A percentile compares a stretch with the other conserved stretches of the same genome.
Conservation (phyloP, 1,140 invertebrate genomes). For the Macrocentrus cingulum region DNA sequence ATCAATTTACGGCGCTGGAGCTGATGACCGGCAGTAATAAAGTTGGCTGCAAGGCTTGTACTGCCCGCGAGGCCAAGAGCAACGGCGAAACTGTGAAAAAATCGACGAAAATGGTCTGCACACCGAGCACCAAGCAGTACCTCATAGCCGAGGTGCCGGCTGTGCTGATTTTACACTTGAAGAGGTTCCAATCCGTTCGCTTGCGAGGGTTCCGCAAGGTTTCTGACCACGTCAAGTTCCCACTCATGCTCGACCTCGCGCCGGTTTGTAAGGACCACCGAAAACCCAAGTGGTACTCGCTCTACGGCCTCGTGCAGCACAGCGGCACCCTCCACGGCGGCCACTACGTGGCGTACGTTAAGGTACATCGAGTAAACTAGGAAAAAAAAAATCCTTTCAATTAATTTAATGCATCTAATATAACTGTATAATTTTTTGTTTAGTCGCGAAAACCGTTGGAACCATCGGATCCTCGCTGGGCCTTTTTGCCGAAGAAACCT, state of each 20-base stretch:
- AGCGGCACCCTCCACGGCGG: slow-evolving; percentile 86
- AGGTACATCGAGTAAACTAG: slow-evolving; percentile 57
- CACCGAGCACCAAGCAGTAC: slow-evolving; percentile 89
- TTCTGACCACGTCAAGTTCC: slow-evolving; percentile 84
- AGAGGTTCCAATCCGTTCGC: slow-evolving; percentile 77
- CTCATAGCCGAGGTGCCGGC: slow-evolving; percentile 88
- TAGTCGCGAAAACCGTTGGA: slow-evolving; percentile 60
- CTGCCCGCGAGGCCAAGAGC: slow-evolving; percentile 66
- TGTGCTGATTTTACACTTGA: slow-evolving; percentile 92
- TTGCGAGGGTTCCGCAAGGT: slow-evolving; percentile 72
- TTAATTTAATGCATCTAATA: too few species aligned
- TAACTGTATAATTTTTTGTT: too few species aligned
- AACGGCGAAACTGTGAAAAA: slow-evolving; percentile 20
- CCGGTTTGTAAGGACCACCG: slow-evolving; percentile 85
- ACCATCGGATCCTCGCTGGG: slow-evolving; percentile 66
- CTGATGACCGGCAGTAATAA: slow-evolving; percentile 88
- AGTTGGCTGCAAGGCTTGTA: slow-evolving; percentile 89
- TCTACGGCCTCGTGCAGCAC: slow-evolving; percentile 95
- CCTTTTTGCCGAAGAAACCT: slow-evolving; percentile 67
- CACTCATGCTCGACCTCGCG: slow-evolving; percentile 81
- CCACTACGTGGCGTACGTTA: slow-evolving; percentile 96
- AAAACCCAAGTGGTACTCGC: slow-evolving; percentile 75
- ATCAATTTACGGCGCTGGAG: slow-evolving; percentile 88
- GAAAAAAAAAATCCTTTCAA: slow-evolving; percentile 11
- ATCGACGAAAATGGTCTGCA: slow-evolving; percentile 77